Conservation (phyloP, 2,888 invertebrate species). For the Lymantria monacha region DNA sequence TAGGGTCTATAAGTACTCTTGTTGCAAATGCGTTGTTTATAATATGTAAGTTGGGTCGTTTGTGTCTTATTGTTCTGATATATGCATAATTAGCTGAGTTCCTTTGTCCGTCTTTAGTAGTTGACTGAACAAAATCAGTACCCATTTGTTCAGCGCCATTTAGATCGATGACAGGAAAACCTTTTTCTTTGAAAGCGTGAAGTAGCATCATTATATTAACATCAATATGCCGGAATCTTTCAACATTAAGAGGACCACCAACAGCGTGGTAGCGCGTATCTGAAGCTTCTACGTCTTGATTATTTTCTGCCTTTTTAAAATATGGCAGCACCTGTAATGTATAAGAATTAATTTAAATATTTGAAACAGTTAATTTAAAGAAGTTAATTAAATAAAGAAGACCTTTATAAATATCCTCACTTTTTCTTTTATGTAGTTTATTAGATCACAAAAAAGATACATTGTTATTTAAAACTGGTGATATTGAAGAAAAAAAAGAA, state of each 20-base stretch:
- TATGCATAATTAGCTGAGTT: constrained; percentile 85
- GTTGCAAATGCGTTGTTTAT: constrained; percentile 78
- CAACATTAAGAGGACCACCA: constrained; percentile 85
- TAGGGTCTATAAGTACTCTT: constrained; percentile 82
- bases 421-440: no score
- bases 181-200: constrained; percentile 84
- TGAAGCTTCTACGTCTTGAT: constrained; percentile 77
- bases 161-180: constrained; percentile 81
- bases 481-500: no score
- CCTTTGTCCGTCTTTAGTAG: constrained; percentile 82
- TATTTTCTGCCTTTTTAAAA: constrained; percentile 86
- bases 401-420: no score
- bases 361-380: no score
- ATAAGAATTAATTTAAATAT: not conserved
- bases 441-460: no score
- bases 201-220: constrained; percentile 79
- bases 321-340: constrained; percentile 84
- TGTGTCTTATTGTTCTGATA: constrained; percentile 84
- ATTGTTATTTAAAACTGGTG: no score
- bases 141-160: constrained; percentile 83
- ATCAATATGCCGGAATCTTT: constrained; percentile 84
- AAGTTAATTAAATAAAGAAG: no score
- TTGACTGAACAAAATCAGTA: constrained; percentile 84
- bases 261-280: constrained; percentile 82
- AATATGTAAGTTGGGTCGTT: constrained; percentile 75